phyloP scores from a whole-genome alignment of 2,797 vertebrate genomes.

The Acridotheres tristis region DNA sequence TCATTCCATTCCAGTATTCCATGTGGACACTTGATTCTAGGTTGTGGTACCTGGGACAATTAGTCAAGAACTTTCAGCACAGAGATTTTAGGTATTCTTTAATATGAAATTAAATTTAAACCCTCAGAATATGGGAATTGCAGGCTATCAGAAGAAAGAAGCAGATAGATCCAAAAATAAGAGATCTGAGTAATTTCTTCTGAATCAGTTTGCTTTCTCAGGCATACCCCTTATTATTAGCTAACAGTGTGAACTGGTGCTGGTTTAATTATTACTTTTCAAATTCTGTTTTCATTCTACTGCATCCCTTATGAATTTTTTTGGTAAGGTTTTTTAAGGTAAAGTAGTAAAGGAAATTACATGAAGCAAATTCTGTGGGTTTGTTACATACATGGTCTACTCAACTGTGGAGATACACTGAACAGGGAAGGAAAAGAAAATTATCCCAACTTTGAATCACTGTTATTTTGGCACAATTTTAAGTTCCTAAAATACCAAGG shows the following conservation, averaged over 20 bases:
- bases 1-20: not conserved
- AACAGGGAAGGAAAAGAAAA: not conserved
- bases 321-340: not conserved
- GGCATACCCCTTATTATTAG: not conserved
- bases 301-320: not conserved
- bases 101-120: conserved; percentile 19
- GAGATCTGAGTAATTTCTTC: conserved; percentile 26
- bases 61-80: not conserved
- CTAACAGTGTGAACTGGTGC: not conserved
- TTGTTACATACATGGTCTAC: not conserved
- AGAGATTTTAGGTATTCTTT: not conserved
- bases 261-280: not conserved
- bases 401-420: not conserved
- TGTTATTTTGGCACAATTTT: not conserved
- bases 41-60: not conserved
- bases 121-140: not conserved
- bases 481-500: not conserved
- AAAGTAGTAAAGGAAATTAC: not conserved
- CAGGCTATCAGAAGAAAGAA: not conserved
- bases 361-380: not conserved
- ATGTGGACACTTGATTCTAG: not conserved
- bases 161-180: not conserved
- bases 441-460: not conserved
- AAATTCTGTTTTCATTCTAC: not conserved
- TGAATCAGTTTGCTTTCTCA: conserved; percentile 18